A percentile compares a stretch with the other conserved stretches of the same genome.
phyloP scores from a whole-genome alignment of 2,113 vertebrate species.

The Centrocercus urophasianus region DNA sequence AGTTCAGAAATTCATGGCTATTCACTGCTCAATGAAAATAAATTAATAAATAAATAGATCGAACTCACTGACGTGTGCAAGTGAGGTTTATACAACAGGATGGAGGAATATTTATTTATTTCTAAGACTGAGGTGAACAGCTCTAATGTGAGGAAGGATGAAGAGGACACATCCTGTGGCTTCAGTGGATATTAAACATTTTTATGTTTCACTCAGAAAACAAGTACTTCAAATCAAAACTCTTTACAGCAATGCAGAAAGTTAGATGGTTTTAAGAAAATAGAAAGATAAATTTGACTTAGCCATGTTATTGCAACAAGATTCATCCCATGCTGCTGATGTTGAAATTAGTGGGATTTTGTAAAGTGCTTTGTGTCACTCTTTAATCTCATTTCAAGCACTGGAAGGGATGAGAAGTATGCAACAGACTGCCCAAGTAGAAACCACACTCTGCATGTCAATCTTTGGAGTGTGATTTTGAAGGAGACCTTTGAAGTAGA shows the following conservation, averaged over 20 bases:
- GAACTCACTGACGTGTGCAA: neutral
- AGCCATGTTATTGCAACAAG: neutral
- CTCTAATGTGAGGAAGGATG: neutral
- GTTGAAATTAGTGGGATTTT: neutral
- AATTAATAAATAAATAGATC: neutral
- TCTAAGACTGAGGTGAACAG: neutral
- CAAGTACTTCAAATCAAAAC: neutral
- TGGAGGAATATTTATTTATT: neutral
- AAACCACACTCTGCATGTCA: neutral
- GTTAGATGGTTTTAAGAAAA: neutral
- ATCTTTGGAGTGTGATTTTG: neutral
- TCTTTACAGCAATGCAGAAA: neutral
- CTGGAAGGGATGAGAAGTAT: neutral
- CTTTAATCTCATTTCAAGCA: neutral
- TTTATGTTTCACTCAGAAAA: neutral
- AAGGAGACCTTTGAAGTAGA: slow-evolving; percentile 47
- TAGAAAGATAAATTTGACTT: neutral
- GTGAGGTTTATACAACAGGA: neutral
- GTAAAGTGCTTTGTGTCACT: neutral
- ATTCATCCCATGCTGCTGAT: neutral
- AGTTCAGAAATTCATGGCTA: neutral
- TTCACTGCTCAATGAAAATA: neutral
- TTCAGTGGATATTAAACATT: neutral
- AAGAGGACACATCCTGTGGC: fast-evolving
- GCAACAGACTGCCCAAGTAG: slow-evolving; percentile 6